Conservation (phyloP, 1,140 invertebrate species). For the Drosophila paulistorum region DNA sequence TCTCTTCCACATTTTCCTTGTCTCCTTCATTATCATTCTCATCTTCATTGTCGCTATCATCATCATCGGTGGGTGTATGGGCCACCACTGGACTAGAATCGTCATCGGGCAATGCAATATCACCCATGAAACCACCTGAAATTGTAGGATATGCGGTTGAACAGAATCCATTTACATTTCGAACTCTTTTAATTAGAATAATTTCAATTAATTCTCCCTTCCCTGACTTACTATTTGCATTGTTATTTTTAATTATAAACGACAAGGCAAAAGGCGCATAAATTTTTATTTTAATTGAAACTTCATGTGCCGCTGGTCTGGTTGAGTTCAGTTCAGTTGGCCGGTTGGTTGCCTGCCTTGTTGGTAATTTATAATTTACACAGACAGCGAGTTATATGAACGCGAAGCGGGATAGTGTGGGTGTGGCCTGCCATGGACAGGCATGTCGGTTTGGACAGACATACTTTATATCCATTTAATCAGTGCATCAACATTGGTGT, state of each 20-base stretch:
- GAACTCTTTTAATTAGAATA: slow-evolving; percentile 38
- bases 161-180: slow-evolving; percentile 2
- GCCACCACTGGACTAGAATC: slow-evolving; percentile 67
- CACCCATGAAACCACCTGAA: slow-evolving; percentile 90
- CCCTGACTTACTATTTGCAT: slow-evolving; percentile 36
- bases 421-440: slow-evolving; percentile 55
- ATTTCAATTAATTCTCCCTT: slow-evolving; percentile 8
- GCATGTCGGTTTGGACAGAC: slow-evolving; percentile 56
- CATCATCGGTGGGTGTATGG: slow-evolving; percentile 75
- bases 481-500: slow-evolving; percentile 51
- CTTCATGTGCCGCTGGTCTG: slow-evolving; percentile 52
- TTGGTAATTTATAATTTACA: slow-evolving; percentile 72
- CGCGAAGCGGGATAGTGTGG: slow-evolving; percentile 19
- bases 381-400: slow-evolving; percentile 23
- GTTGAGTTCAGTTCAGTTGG: slow-evolving; percentile 2
- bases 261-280: slow-evolving; percentile 50
- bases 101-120: slow-evolving; percentile 89
- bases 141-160: slow-evolving; percentile 12
- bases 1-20: neutral
- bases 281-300: slow-evolving; percentile 78
- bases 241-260: slow-evolving; percentile 70
- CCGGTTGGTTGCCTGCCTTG: neutral
- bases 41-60: slow-evolving; percentile 13
- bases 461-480: slow-evolving; percentile 73
- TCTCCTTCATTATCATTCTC: slow-evolving; percentile 20